Base-by-base conservation (phyloP, 1,140 invertebrate species). In the Liolophura sinensis region DNA sequence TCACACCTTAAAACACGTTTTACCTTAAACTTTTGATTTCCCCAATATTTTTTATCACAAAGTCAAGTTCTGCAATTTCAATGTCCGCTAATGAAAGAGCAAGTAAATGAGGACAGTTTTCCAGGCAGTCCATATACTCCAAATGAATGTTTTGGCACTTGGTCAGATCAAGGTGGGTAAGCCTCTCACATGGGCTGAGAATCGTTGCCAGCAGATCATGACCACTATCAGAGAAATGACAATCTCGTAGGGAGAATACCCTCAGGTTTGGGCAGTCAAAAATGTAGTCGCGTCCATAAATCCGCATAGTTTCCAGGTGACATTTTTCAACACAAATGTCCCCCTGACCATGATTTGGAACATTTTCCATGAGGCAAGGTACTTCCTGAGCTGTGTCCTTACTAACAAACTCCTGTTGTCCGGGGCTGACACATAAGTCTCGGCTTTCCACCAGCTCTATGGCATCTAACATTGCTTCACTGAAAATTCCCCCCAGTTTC, bases 161-260 rank as follows among this genome's bases (percentile, higher is more conserved):
- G 0, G 92, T 93, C 54, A 96, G 82, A 81, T 96, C 93, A 51
- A 96, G 83, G 77, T 93, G 88, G 25, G 88, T 90, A 16, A 96
- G 82, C 52, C 89, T 87, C 9, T 84, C 76, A 47, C 92, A 71
- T 24, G 89, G 86, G 60, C 86, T 85, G 31, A 90, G 72, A 7
- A 92, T 81, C 9, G 89, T 70, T 48, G 87, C 69, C 57, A 87
- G 86, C 69, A 82, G 83, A 66, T 88, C 87, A 62, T 87, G 83
- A 46, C 18, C 56, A 67, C 16, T 67, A 11, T 63, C 72, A 14
- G 64, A 49, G 18, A 86, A 76, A n/a, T 82, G 76, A 5, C 89
- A 74, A 48, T 87, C 84, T 64, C 87, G 86, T 11, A 93, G 80
- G 7, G 88, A 87, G 25, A 94, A 84, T 60, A 87, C 84, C 68